Conservation (phyloP, 2,113 vertebrate genomes). For the Smithornis capensis region DNA sequence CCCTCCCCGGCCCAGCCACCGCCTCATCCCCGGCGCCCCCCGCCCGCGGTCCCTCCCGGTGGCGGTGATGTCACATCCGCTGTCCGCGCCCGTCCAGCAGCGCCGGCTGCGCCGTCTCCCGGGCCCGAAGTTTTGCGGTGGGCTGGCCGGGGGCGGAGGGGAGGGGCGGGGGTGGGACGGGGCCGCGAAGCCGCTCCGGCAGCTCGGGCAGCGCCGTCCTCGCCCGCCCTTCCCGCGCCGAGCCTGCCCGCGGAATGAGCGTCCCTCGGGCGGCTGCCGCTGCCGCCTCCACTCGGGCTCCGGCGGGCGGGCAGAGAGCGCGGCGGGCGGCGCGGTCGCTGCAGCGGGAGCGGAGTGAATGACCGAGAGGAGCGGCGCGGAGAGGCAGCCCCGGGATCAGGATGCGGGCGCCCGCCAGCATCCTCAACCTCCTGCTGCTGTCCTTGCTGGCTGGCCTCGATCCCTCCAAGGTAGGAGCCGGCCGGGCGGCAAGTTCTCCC, state of each 20-base stretch:
- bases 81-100: conserved; percentile 20
- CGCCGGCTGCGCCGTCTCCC: background rate
- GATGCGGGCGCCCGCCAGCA: conserved; percentile 84
- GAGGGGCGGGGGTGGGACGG: background rate
- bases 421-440: conserved; percentile 82
- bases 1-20: background rate
- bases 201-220: conserved; percentile 58
- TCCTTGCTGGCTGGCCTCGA: conserved; percentile 84
- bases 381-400: conserved; percentile 68
- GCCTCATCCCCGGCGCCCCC: background rate
- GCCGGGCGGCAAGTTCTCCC: background rate
- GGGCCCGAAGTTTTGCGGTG: conserved; percentile 74
- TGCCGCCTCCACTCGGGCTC: conserved; percentile 50
- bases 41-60: background rate
- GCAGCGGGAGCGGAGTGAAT: conserved; percentile 61
- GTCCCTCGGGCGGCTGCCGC: conserved; percentile 67
- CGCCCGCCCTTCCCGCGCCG: conserved; percentile 18
- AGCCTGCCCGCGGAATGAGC: conserved; percentile 77
- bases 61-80: conserved; percentile 86
- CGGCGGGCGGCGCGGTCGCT: conserved; percentile 58
- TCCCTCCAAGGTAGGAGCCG: conserved; percentile 86
- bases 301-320: conserved; percentile 68
- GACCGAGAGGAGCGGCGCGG: conserved; percentile 23
- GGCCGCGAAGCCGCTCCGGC: conserved; percentile 44
- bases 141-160: background rate